Percentiles rank a stretch among this genome's conserved stretches.
Evolutionary conservation across 2,797 vertebrate genomes (phyloP).

Genomic region (Schizothorax lantsangensis): DNA sequence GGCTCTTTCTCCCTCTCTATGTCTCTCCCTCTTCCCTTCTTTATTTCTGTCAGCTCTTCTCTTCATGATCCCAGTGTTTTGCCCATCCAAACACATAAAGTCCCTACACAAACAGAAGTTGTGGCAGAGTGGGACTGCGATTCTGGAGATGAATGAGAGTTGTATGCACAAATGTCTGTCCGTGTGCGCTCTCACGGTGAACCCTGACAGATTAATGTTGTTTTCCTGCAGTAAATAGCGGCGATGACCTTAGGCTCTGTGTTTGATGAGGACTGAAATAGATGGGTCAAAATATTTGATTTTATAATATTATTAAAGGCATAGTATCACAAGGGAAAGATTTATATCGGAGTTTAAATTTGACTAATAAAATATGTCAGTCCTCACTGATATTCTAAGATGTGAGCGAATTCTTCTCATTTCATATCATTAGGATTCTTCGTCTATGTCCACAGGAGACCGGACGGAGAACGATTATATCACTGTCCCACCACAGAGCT

Average conservation of each 20-base stretch:
- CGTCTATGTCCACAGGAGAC: slow-evolving; percentile 12
- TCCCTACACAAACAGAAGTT: slow-evolving; percentile 43
- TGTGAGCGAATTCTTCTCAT: slow-evolving; percentile 13
- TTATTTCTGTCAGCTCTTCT: slow-evolving; percentile 38
- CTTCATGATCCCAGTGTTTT: slow-evolving; percentile 17
- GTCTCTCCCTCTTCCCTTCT: slow-evolving; percentile 21
- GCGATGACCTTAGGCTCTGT: slow-evolving; percentile 19
- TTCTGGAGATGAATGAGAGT: slow-evolving; percentile 42
- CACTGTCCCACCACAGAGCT: slow-evolving; percentile 41
- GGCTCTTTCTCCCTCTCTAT: slow-evolving; percentile 25
- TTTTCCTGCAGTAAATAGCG: slow-evolving; percentile 45
- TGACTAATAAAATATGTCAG: slow-evolving; percentile 32
- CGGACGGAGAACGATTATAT: slow-evolving; percentile 42
- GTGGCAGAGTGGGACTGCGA: slow-evolving; percentile 31
- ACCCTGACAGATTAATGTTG: slow-evolving; percentile 52
- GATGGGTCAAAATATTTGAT: slow-evolving; percentile 49
- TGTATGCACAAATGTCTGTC: slow-evolving; percentile 42
- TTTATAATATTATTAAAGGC: slow-evolving; percentile 52
- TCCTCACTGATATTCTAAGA: slow-evolving; percentile 5
- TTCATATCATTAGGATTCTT: slow-evolving; percentile 29
- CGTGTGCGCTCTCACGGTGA: slow-evolving; percentile 31
- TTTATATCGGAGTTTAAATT: slow-evolving; percentile 29
- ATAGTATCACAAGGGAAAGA: slow-evolving; percentile 25
- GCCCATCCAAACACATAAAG: slow-evolving; percentile 53
- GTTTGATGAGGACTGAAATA: slow-evolving; percentile 44